These are phyloP conservation scores for Ardeotis arabs DNA, from an alignment of 2,113 vertebrate genomes.

Conservation along the genomic window DNA sequence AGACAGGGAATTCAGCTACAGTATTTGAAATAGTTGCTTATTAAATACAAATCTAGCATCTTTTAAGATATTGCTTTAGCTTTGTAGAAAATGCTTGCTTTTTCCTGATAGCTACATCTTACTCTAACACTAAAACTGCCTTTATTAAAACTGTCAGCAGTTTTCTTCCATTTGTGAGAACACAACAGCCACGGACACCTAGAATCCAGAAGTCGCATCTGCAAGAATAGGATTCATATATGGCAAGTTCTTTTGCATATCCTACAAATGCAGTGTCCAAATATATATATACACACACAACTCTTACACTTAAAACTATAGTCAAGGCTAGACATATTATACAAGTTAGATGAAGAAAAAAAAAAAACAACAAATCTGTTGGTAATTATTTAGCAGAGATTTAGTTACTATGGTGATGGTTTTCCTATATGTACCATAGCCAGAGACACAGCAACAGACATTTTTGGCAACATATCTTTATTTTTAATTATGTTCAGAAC, in stretches of 20 bases:
- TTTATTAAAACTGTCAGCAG: background rate
- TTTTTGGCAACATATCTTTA: background rate
- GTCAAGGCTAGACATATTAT: background rate
- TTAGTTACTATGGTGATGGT: slow-evolving; percentile 59
- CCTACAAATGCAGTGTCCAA: background rate
- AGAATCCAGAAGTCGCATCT: background rate
- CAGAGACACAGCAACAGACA: background rate
- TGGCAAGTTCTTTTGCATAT: background rate
- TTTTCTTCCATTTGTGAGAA: background rate
- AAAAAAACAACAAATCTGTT: background rate
- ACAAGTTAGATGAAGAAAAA: background rate
- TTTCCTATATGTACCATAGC: background rate
- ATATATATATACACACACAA: fast-evolving
- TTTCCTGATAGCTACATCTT: background rate
- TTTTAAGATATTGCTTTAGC: background rate
- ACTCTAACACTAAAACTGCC: background rate
- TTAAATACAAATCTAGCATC: background rate
- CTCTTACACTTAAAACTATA: background rate
- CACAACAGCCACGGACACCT: background rate
- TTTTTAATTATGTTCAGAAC: background rate
- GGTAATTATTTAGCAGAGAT: slow-evolving; percentile 28
- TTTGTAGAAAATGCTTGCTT: background rate
- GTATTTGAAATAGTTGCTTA: background rate
- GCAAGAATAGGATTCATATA: background rate
- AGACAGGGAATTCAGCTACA: background rate